Evolutionary conservation across 1,140 invertebrate genomes (phyloP).

Genomic region (Eurytemora carolleeae): DNA sequence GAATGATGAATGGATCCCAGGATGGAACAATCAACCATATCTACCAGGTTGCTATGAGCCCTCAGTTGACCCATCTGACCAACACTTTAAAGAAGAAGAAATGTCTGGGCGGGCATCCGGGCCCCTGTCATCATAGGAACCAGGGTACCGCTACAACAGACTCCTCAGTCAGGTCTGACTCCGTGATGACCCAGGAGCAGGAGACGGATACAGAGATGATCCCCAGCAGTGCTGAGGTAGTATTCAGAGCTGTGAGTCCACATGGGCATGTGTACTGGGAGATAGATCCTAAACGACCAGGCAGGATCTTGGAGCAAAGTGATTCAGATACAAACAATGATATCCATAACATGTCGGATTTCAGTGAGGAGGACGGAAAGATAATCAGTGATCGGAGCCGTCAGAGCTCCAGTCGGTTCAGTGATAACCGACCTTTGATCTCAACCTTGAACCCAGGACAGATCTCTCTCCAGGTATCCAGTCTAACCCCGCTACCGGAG

Average conservation of each 20-base stretch:
- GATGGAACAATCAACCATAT: background rate
- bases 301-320: background rate
- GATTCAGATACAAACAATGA: background rate
- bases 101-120: background rate
- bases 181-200: background rate
- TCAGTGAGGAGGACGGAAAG: background rate
- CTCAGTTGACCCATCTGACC: constrained; percentile 6
- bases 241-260: constrained; percentile 10
- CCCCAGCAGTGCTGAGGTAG: constrained; percentile 3
- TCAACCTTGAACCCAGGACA: too few relatives aligned
- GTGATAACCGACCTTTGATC: background rate
- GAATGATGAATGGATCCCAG: constrained; percentile 11
- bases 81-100: constrained; percentile 1
- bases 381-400: background rate
- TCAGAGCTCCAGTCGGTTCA: background rate
- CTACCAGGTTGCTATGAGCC: constrained; percentile 6
- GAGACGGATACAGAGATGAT: background rate
- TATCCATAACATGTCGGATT: background rate
- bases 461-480: background rate
- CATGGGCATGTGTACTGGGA: constrained; percentile 15
- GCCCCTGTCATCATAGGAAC: background rate
- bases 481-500: background rate
- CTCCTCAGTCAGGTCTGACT: background rate
- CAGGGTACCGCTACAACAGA: background rate
- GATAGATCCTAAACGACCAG: constrained; percentile 8